Conservation (phyloP, 2,888 invertebrate species). For the Chaetoderma sp. region DNA sequence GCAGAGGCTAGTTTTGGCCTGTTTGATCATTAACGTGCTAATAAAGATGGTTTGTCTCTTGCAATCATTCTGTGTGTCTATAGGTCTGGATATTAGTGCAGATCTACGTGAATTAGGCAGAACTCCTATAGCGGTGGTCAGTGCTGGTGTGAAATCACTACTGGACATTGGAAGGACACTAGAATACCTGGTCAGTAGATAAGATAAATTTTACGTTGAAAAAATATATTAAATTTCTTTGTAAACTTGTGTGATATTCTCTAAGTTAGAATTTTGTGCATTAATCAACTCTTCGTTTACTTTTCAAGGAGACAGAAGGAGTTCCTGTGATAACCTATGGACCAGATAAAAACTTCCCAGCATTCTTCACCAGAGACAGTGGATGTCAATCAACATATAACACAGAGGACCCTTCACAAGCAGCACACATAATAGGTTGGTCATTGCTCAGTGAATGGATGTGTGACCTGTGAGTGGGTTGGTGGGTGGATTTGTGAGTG, state of each 20-base stretch:
- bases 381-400: slow-evolving; percentile 80
- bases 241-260: not conserved
- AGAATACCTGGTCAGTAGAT: slow-evolving; percentile 84
- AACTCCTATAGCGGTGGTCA: slow-evolving; percentile 89
- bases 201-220: not conserved
- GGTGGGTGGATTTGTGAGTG: too few relatives aligned
- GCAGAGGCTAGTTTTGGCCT: too few relatives aligned
- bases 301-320: slow-evolving; percentile 88
- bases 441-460: too few relatives aligned
- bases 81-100: slow-evolving; percentile 91
- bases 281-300: not conserved
- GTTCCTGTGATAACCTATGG: slow-evolving; percentile 88
- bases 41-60: too few relatives aligned
- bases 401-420: slow-evolving; percentile 76
- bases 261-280: too few relatives aligned
- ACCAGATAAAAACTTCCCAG: slow-evolving; percentile 82
- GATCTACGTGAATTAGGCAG: slow-evolving; percentile 92
- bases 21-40: too few relatives aligned
- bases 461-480: too few relatives aligned
- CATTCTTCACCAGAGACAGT: slow-evolving; percentile 89
- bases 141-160: slow-evolving; percentile 97
- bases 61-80: too few relatives aligned
- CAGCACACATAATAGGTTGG: slow-evolving; percentile 74
- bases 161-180: slow-evolving; percentile 94
- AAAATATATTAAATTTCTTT: not conserved